Percentiles rank a stretch among this genome's conserved stretches.
phyloP scores from a whole-genome alignment of 2,888 invertebrate species.

The Cephus runcator region DNA sequence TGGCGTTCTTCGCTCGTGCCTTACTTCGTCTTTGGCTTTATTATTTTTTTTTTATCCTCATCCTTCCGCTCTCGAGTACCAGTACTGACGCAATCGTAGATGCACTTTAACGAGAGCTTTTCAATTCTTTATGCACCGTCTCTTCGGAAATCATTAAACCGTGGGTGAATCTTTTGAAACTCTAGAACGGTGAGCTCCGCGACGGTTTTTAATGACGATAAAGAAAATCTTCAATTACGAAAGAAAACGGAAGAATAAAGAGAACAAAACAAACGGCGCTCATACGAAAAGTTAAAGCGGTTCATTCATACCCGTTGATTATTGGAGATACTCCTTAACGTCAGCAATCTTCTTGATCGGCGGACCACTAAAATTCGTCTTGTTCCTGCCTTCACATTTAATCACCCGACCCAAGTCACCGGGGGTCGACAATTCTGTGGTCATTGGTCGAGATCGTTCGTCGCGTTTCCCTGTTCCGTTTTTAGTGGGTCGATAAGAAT shows the following conservation, averaged over 20 bases:
- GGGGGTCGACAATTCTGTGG: background rate
- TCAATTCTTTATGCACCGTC: background rate
- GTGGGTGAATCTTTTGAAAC: background rate
- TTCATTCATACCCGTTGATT: background rate
- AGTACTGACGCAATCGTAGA: background rate
- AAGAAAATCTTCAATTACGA: background rate
- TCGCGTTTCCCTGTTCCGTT: background rate
- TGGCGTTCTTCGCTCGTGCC: constrained; percentile 19
- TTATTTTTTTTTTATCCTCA: background rate
- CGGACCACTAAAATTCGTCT: background rate
- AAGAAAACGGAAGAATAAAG: background rate
- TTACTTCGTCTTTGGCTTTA: constrained; percentile 2
- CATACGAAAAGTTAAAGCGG: background rate
- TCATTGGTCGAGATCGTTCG: background rate
- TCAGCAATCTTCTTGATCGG: background rate
- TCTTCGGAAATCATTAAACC: background rate
- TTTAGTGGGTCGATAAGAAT: background rate
- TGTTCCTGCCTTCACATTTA: background rate
- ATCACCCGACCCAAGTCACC: background rate
- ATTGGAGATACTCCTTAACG: background rate
- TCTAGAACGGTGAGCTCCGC: background rate
- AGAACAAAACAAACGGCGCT: too few species aligned
- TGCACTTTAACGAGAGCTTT: background rate
- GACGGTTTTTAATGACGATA: background rate
- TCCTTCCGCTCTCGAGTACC: background rate